Conservation (phyloP, 2,113 vertebrate genomes). For the Baryphthengus martii region DNA sequence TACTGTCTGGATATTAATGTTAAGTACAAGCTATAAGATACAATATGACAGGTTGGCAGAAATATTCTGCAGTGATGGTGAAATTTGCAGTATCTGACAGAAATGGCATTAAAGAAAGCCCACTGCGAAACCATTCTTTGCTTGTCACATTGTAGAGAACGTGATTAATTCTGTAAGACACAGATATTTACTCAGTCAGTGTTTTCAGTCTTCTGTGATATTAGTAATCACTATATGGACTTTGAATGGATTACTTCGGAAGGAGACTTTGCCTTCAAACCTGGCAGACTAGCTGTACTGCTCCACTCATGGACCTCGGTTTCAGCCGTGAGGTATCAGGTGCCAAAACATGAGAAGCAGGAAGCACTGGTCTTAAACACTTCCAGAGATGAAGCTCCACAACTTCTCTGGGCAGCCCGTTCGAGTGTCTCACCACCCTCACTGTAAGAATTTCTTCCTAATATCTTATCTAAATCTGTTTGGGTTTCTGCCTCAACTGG, state of each 20-base stretch:
- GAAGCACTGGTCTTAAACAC: too few relatives aligned
- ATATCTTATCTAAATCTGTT: too few relatives aligned
- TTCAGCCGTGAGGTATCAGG: background rate
- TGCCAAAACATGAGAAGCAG: background rate
- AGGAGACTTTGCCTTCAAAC: background rate
- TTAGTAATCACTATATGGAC: background rate
- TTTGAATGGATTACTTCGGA: background rate
- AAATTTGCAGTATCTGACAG: conserved; percentile 17
- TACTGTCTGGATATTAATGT: background rate
- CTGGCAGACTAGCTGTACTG: background rate
- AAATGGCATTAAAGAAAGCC: conserved; percentile 9
- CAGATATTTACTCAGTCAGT: background rate
- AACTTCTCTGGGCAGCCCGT: too few relatives aligned
- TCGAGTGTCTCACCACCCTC: too few relatives aligned
- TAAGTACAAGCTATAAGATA: background rate
- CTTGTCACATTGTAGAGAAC: background rate
- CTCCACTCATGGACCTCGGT: background rate
- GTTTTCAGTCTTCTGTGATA: background rate
- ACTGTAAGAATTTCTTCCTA: too few relatives aligned
- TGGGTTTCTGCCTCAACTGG: background rate
- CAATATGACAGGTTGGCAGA: background rate
- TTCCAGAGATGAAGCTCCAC: too few relatives aligned
- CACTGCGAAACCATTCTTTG: background rate
- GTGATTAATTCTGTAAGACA: background rate
- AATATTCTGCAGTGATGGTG: background rate